These are phyloP conservation scores for Irena cyanogastra DNA, from an alignment of 2,113 vertebrate species.

Conservation along the genomic window DNA sequence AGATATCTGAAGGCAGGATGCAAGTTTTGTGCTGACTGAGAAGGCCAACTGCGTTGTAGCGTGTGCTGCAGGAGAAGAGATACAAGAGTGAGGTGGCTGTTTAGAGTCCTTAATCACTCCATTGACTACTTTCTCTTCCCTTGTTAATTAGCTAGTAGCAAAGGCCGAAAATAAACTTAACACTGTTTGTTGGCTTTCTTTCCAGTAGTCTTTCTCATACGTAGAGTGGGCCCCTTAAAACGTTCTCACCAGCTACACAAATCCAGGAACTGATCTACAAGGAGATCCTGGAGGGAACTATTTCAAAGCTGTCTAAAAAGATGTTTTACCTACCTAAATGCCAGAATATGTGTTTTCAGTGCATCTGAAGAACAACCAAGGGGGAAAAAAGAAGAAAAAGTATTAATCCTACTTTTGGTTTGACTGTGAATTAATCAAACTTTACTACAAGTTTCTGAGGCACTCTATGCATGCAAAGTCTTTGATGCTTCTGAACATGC, in stretches of 20 bases:
- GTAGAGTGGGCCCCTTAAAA: background rate
- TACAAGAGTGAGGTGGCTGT: background rate
- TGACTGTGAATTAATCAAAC: background rate
- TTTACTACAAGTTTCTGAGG: background rate
- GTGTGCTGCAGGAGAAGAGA: background rate
- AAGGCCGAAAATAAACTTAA: background rate
- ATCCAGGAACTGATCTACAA: background rate
- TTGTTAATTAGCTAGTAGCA: background rate
- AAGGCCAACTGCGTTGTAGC: background rate
- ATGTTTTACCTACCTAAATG: background rate
- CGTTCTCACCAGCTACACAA: background rate
- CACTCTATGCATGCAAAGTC: background rate
- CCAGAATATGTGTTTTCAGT: background rate
- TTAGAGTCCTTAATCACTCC: background rate
- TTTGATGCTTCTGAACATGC: background rate
- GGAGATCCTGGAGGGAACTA: background rate
- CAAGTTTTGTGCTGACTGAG: background rate
- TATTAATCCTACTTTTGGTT: background rate
- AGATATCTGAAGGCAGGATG: background rate
- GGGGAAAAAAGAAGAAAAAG: fast-evolving
- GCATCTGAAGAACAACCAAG: background rate
- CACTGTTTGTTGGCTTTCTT: background rate
- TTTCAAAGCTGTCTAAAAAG: background rate
- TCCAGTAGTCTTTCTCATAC: background rate
- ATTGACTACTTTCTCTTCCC: background rate